Evolutionary conservation across 2,113 vertebrate species (phyloP), one percentile per base, ranked within the genome.

Genomic region (Phyllopteryx taeniolatus): DNA sequence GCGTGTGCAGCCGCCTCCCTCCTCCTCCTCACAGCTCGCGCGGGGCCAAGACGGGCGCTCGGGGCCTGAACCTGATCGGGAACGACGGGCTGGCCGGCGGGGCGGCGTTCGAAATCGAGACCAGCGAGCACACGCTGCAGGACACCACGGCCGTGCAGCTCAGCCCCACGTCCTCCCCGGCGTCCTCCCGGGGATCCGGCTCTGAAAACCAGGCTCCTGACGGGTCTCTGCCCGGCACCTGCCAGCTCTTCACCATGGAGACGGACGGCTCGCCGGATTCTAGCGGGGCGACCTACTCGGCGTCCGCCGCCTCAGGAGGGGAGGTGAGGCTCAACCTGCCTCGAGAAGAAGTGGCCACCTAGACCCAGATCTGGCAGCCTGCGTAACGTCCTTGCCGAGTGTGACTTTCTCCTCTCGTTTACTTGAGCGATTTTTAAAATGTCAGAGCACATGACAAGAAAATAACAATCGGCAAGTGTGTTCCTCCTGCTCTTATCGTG

Each of bases 121-220:
- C 95, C 75, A 98, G 97, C 0, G 98, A 99, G 81, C 96, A 96
- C 91, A 97, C 96, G 0, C 93, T 97, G 63, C 97, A 98, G 91
- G 97, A 99, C 79, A 98, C 98, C 56, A 99, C 96, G 0, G 96
- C 96, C 0, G 94, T 99, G 79, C 98, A 97, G 90, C 93, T 98
- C 47, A 99, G 96, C 86, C 96, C 96, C 13, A 95, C 94, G 0
- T 95, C 94, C 22, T 98, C 96, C 2, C 93, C 92, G 0, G 85
- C 94, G n/a, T 98, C 96, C 10, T 97, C 96, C 0, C 91, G 88
- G 57, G 93, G 77, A 33, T 96, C 95, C 79, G 96, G 95, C 1
- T 94, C 95, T 0, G 90, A 85, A 6, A 75, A 64, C 57, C 88
- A 85, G 54, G 22, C 61, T 11, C 82, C 85, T 0, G 82, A 81